Evolutionary conservation across 2,113 vertebrate species (phyloP), one percentile per base, ranked within the genome.

Genomic region (Sylvilagus bachmani): DNA sequence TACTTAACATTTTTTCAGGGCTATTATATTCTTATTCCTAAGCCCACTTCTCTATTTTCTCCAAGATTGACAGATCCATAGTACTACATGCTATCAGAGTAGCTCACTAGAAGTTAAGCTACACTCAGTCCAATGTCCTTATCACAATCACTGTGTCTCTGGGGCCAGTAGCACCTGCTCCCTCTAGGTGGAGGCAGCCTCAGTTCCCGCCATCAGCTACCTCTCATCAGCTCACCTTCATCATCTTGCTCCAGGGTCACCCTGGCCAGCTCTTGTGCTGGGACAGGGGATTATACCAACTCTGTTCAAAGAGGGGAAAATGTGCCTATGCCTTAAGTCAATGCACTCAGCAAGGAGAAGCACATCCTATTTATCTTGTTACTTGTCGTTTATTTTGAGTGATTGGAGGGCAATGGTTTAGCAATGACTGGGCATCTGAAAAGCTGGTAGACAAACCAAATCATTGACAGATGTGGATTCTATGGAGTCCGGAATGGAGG

Each of bases 261-360:
- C 99, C 98, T 98, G 98, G 98, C 97, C 97, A 98, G 98, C 97
- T 98, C 98, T 99, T 98, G 98, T 99, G 98, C 99, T 99, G 98
- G 98, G 98, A 99, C 98, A 98, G 97, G 97, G 98, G 98, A 98
- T 98, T 98, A 96, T 97, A 98, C 98, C 98, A 99, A 98, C 99
- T 99, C 99, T 99, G 99, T 99, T 99, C 98, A 99, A 99, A 98
- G 99, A 99, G 99, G 99, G 98, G 98, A 98, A 99, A 98, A 98
- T 98, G 99, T 99, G 98, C 99, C 99, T 99, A 99, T 99, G 99
- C 99, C 99, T 99, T 99, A 99, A 98, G 99, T 99, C 99, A 98
- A 99, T 99, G 99, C 99, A 99, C 99, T 99, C 97, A 99, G 99
- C 99, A 99, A 99, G 99, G 99, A 99, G 99, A 99, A 99, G 99